Evolutionary conservation across 37 sponge, comb jelly and placozoan species (phyloP).

Genomic region (Dysidea cf. avara): DNA sequence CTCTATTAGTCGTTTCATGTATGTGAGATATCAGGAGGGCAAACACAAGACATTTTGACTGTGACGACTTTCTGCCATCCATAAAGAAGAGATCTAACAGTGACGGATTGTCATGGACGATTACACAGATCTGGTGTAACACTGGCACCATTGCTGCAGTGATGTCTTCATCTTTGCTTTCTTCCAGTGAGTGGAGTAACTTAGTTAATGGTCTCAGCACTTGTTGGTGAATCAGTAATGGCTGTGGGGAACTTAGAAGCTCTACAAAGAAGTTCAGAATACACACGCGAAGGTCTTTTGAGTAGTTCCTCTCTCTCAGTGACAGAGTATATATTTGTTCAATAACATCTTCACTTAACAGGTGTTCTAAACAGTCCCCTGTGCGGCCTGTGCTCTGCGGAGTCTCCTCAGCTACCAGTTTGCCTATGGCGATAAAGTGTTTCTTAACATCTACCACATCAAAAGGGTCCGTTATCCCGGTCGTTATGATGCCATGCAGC

Average conservation of each 20-base stretch:
- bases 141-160: constrained; percentile 31
- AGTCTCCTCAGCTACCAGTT: constrained; percentile 34
- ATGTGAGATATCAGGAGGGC: constrained; percentile 68
- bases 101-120: constrained; percentile 61
- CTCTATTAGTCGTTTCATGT: constrained; percentile 19
- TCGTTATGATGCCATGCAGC: constrained; percentile 25
- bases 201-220: constrained; percentile 75
- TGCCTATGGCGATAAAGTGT: constrained; percentile 32
- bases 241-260: constrained; percentile 51
- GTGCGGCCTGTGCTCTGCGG: constrained; percentile 12
- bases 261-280: constrained; percentile 53
- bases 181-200: constrained; percentile 63
- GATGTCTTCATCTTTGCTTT: constrained; percentile 27
- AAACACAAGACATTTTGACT: constrained; percentile 63
- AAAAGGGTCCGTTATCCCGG: constrained; percentile 46
- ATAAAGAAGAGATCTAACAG: constrained; percentile 67
- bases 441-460: constrained; percentile 51
- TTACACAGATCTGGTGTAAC: constrained; percentile 63
- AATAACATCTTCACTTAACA: constrained; percentile 52
- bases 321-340: constrained; percentile 53
- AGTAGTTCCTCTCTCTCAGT: constrained; percentile 27
- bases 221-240: constrained; percentile 70
- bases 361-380: constrained; percentile 37
- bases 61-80: constrained; percentile 32
- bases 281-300: constrained; percentile 43